Evolutionary conservation across 2,888 invertebrate genomes (phyloP).

Genomic region (Pyrocoelia pectoralis): DNA sequence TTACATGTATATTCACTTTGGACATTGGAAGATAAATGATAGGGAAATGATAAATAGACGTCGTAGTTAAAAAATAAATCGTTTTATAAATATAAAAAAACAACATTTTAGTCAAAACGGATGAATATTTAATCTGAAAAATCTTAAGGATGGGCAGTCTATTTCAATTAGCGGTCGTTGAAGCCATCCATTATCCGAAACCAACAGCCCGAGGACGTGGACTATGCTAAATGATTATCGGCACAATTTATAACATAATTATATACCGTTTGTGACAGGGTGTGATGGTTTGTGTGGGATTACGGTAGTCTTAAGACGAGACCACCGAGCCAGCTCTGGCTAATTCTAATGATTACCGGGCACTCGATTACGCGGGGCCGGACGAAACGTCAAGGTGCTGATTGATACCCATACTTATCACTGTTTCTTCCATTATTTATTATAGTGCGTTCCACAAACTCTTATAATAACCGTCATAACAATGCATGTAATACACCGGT

Average conservation of each 20-base stretch:
- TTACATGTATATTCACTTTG: background rate
- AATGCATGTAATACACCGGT: constrained; percentile 39
- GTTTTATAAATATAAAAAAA: constrained; percentile 27
- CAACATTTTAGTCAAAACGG: constrained; percentile 33
- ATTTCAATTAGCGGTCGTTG: constrained; percentile 58
- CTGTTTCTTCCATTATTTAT: constrained; percentile 44
- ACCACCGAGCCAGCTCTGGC: constrained; percentile 65
- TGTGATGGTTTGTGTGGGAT: constrained; percentile 59
- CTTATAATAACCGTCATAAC: constrained; percentile 45
- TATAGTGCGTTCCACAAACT: constrained; percentile 37
- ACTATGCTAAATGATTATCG: constrained; percentile 55
- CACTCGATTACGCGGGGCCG: constrained; percentile 54
- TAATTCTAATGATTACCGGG: constrained; percentile 67
- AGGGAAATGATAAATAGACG: constrained; percentile 22
- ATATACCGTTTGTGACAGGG: constrained; percentile 60
- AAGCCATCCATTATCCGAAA: constrained; percentile 47
- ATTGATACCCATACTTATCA: constrained; percentile 49
- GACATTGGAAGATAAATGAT: constrained; percentile 5
- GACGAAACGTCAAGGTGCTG: constrained; percentile 44
- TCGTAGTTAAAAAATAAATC: constrained; percentile 22
- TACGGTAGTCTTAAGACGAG: constrained; percentile 55
- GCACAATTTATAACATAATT: constrained; percentile 62
- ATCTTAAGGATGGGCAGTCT: constrained; percentile 46
- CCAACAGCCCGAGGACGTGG: constrained; percentile 46
- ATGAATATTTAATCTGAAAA: constrained; percentile 34